Percentiles rank a stretch among this genome's conserved stretches.
Evolutionary conservation across 1,140 invertebrate genomes (phyloP).

Genomic region (Liolophura sinensis): DNA sequence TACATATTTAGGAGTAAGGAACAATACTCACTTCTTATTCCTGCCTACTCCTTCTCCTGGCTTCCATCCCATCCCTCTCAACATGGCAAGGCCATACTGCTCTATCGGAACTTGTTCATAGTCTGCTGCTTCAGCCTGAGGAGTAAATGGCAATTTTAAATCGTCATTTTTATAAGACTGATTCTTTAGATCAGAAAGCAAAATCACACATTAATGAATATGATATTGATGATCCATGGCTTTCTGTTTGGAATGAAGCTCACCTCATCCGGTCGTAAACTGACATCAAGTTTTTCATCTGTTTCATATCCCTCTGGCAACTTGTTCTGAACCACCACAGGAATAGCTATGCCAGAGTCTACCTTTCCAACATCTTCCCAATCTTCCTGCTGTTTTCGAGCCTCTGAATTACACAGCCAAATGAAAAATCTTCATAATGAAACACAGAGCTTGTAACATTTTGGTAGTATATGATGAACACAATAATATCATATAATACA

Average conservation of each 20-base stretch:
- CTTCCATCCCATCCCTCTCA: constrained; percentile 94
- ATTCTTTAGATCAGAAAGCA: constrained; percentile 3
- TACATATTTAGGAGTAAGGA: background rate
- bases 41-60: constrained; percentile 71
- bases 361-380: constrained; percentile 43
- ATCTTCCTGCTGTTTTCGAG: constrained; percentile 37
- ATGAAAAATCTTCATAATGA: constrained; percentile 7
- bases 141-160: constrained; percentile 5
- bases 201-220: background rate
- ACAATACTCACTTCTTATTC: constrained; percentile 63
- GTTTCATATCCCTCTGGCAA: constrained; percentile 62
- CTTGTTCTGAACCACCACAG: constrained; percentile 60
- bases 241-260: background rate
- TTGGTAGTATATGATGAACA: background rate
- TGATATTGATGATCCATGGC: background rate
- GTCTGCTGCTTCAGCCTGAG: constrained; percentile 63
- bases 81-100: constrained; percentile 87
- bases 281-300: constrained; percentile 61
- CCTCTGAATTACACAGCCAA: constrained; percentile 29
- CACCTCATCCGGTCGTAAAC: constrained; percentile 56
- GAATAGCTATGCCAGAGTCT: constrained; percentile 47
- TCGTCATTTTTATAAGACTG: background rate
- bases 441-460: background rate
- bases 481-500: constrained; percentile 4
- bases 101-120: constrained; percentile 88